Conservation (phyloP, 2,113 vertebrate species). For the Alosa alosa region DNA sequence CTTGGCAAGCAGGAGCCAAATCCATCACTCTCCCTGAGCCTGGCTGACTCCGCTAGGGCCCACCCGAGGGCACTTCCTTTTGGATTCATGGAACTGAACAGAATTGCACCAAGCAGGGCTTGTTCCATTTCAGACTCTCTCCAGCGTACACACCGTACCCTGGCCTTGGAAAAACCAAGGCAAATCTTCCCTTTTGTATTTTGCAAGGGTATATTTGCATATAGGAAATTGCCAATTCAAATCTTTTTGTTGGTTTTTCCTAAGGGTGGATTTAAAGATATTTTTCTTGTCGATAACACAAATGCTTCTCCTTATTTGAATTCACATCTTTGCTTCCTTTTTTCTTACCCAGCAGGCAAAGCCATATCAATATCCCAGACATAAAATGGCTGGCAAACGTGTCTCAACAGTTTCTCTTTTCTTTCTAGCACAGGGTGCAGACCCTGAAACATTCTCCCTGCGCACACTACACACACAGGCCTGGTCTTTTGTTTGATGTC, state of each 20-base stretch:
- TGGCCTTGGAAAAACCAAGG: not conserved
- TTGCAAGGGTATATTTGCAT: not conserved
- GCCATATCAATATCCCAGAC: not conserved
- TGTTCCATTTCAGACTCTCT: not conserved
- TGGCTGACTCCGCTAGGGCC: not conserved
- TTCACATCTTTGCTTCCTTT: not conserved
- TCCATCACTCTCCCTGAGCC: not conserved
- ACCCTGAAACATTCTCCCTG: not conserved
- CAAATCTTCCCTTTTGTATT: not conserved
- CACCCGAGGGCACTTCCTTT: not conserved
- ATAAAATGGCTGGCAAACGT: not conserved
- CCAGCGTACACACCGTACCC: not conserved
- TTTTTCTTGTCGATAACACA: not conserved
- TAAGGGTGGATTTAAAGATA: not conserved
- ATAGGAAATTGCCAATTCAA: not conserved
- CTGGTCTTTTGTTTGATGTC: slow-evolving; percentile 40
- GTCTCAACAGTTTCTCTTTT: not conserved
- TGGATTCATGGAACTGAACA: not conserved
- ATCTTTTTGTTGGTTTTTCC: not conserved
- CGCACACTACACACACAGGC: slow-evolving; percentile 19
- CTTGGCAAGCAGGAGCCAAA: not conserved
- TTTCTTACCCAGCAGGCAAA: not conserved
- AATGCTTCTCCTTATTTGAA: not conserved
- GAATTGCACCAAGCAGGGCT: not conserved
- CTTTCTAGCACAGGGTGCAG: not conserved